A percentile compares a stretch with the other conserved stretches of the same genome.
phyloP scores from a whole-genome alignment of 2,113 vertebrate species.

The Morone saxatilis region DNA sequence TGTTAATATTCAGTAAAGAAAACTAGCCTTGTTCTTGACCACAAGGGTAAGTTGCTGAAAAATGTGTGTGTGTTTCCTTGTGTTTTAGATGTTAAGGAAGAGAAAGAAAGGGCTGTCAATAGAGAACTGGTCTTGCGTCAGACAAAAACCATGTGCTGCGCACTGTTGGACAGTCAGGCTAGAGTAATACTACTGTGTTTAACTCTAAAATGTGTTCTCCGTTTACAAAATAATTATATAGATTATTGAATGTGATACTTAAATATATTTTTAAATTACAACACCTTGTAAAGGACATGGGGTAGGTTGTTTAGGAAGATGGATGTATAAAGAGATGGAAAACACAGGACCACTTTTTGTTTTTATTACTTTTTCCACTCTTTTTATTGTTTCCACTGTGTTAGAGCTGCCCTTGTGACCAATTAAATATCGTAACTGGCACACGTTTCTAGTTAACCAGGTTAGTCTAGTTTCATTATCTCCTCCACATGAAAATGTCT shows the following conservation, averaged over 20 bases:
- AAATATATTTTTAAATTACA: neutral
- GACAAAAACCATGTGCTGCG: constrained; percentile 75
- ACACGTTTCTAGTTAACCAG: constrained; percentile 35
- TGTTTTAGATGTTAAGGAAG: constrained; percentile 40
- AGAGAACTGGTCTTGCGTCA: constrained; percentile 81
- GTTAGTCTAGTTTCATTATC: constrained; percentile 40
- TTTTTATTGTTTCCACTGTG: constrained; percentile 4
- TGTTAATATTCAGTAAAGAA: constrained; percentile 7
- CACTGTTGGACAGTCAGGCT: constrained; percentile 1
- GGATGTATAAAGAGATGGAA: constrained; percentile 1
- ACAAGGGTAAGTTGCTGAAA: constrained; percentile 69
- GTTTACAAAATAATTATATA: neutral
- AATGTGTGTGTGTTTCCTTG: constrained; percentile 25
- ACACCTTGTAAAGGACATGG: neutral
- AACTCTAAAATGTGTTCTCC: neutral
- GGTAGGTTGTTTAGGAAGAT: neutral
- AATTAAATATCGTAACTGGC: neutral
- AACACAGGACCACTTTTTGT: neutral
- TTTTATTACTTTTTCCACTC: neutral
- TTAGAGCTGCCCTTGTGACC: neutral
- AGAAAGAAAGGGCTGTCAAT: constrained; percentile 74
- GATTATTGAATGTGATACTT: neutral
- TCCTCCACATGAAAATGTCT: neutral
- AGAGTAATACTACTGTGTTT: neutral
- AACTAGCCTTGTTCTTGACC: neutral